Evolutionary conservation across 2,113 vertebrate species (phyloP).

Genomic region (Labeo rohita): DNA sequence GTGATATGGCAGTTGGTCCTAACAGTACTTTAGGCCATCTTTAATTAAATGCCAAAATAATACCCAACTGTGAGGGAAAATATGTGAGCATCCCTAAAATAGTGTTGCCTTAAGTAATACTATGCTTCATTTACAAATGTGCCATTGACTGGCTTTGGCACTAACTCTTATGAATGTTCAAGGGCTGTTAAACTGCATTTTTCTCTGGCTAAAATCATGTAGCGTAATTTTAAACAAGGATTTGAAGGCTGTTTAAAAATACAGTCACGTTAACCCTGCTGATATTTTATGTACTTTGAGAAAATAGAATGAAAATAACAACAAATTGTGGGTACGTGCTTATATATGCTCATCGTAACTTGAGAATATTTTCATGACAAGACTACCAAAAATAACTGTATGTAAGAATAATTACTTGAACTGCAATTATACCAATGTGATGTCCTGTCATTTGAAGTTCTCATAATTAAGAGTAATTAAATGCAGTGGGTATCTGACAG

Average conservation of each 20-base stretch:
- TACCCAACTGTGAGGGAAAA: constrained; percentile 13
- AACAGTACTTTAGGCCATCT: constrained; percentile 45
- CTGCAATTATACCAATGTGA: neutral
- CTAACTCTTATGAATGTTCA: constrained; percentile 4
- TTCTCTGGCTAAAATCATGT: neutral
- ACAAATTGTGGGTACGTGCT: neutral
- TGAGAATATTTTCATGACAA: neutral
- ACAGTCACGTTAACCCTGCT: neutral
- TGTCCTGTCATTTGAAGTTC: constrained; percentile 5
- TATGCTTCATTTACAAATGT: constrained; percentile 43
- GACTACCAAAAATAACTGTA: neutral
- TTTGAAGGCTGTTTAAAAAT: neutral
- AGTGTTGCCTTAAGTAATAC: constrained; percentile 41
- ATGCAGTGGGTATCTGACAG: neutral
- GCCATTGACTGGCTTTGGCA: constrained; percentile 46
- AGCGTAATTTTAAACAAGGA: neutral
- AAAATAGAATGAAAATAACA: neutral
- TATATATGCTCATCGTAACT: neutral
- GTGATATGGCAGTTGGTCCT: constrained; percentile 1
- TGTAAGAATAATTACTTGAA: neutral
- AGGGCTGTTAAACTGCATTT: neutral
- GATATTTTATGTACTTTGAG: neutral
- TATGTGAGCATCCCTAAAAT: constrained; percentile 5
- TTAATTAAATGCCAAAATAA: constrained; percentile 59
- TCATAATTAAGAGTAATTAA: constrained; percentile 17